phyloP scores from a whole-genome alignment of 1,140 invertebrate species.

The Drosophila auraria region DNA sequence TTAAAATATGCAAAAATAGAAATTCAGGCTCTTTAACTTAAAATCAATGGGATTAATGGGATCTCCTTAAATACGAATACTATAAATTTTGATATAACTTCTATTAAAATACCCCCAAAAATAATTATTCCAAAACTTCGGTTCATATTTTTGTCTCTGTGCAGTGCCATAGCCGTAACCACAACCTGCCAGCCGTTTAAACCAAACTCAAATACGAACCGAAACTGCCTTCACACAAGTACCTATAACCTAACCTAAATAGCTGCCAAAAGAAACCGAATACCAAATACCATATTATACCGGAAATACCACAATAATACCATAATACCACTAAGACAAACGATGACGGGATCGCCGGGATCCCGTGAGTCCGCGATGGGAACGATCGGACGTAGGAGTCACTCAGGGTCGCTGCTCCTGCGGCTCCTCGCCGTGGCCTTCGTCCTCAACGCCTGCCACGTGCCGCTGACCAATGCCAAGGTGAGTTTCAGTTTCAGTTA shows the following conservation, averaged over 20 bases:
- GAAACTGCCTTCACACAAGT: slow-evolving; percentile 66
- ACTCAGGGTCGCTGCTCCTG: slow-evolving; percentile 59
- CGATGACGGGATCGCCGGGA: slow-evolving; percentile 72
- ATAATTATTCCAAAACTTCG: neutral
- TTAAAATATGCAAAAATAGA: too few relatives aligned
- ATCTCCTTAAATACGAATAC: neutral
- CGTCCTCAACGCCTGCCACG: slow-evolving; percentile 66
- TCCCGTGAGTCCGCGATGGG: slow-evolving; percentile 52
- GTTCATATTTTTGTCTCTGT: slow-evolving; percentile 34
- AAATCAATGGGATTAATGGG: too few relatives aligned
- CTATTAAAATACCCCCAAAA: neutral
- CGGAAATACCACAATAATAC: slow-evolving; percentile 3
- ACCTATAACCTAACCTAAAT: slow-evolving; percentile 42
- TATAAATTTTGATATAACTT: neutral
- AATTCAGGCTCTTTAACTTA: too few relatives aligned
- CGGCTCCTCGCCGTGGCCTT: slow-evolving; percentile 64
- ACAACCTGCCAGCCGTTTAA: slow-evolving; percentile 48
- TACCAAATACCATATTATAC: slow-evolving; percentile 16
- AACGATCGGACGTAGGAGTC: slow-evolving; percentile 30
- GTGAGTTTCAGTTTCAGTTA: slow-evolving; percentile 42
- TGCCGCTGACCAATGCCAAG: slow-evolving; percentile 68
- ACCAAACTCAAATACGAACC: slow-evolving; percentile 62
- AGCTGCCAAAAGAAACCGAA: slow-evolving; percentile 57
- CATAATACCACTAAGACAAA: neutral
- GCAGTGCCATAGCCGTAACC: slow-evolving; percentile 76